These are phyloP conservation scores for Alcedo atthis DNA, from an alignment of 2,797 vertebrate genomes.

Conservation along the genomic window DNA sequence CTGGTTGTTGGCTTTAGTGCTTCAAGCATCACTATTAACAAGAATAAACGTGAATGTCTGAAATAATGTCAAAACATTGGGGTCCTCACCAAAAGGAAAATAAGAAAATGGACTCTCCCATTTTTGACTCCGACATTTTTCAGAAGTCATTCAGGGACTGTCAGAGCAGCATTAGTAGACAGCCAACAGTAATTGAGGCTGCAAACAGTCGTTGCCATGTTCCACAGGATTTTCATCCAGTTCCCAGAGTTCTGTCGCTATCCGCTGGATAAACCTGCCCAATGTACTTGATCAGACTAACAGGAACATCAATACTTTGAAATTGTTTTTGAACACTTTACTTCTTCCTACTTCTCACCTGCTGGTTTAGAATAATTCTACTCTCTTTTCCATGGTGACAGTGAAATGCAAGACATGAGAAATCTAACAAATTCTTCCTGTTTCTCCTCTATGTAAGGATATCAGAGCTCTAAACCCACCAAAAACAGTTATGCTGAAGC, in stretches of 20 bases:
- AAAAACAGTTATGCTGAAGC: not conserved
- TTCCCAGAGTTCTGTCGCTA: not conserved
- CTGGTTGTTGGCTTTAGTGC: not conserved
- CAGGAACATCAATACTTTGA: conserved; percentile 7
- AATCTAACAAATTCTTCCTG: not conserved
- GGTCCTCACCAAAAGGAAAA: not conserved
- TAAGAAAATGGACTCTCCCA: not conserved
- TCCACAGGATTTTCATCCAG: not conserved
- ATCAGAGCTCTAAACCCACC: not conserved
- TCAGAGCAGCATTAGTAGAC: not conserved
- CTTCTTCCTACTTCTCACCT: not conserved
- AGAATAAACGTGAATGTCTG: not conserved
- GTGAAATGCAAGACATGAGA: not conserved
- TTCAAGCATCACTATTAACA: not conserved
- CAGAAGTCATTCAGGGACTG: not conserved
- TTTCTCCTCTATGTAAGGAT: not conserved
- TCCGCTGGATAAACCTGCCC: not conserved
- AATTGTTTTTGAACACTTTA: not conserved
- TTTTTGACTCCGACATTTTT: not conserved
- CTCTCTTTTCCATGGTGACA: not conserved
- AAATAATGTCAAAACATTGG: not conserved
- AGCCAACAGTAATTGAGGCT: not conserved
- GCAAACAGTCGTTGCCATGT: not conserved
- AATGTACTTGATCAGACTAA: not conserved
- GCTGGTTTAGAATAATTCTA: not conserved